Evolutionary conservation across 2,888 invertebrate species (phyloP).

Genomic region (Tolmerus cingulatus): DNA sequence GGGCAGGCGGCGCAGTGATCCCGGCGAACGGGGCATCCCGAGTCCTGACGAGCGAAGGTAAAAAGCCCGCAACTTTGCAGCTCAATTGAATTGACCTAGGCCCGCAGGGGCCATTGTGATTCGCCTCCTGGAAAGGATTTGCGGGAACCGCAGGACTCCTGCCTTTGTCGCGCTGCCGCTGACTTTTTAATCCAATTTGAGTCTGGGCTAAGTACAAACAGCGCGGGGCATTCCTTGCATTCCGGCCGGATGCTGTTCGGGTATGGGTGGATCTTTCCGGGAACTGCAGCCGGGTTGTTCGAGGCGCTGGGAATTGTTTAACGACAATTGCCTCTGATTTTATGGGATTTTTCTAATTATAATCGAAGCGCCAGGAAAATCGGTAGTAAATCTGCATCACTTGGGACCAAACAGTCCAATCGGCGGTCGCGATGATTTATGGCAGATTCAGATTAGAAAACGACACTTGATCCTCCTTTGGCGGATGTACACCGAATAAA

Average conservation of each 20-base stretch:
- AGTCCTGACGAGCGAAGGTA: not conserved
- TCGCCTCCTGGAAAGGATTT: slow-evolving; percentile 16
- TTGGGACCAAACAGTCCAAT: not conserved
- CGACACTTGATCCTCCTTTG: not conserved
- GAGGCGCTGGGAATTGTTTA: not conserved
- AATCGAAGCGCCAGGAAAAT: slow-evolving; percentile 2
- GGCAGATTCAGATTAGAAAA: not conserved
- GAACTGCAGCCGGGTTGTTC: not conserved
- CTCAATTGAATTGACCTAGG: slow-evolving; percentile 6
- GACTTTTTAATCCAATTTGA: slow-evolving; percentile 34
- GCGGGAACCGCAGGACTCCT: not conserved
- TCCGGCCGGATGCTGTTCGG: not conserved
- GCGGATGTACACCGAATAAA: not conserved
- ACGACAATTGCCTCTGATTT: not conserved
- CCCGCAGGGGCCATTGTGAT: not conserved
- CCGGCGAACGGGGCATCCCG: not conserved
- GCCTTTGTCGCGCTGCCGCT: not conserved
- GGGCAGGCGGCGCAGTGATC: not conserved
- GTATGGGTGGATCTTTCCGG: not conserved
- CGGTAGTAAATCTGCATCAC: not conserved
- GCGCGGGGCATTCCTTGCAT: not conserved
- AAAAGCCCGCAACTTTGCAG: not conserved
- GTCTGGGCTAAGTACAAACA: not conserved
- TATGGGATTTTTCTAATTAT: slow-evolving; percentile 16
- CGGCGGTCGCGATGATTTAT: not conserved